Evolutionary conservation across 2,113 vertebrate species (phyloP).

Genomic region (Porphyrio hochstetteri): DNA sequence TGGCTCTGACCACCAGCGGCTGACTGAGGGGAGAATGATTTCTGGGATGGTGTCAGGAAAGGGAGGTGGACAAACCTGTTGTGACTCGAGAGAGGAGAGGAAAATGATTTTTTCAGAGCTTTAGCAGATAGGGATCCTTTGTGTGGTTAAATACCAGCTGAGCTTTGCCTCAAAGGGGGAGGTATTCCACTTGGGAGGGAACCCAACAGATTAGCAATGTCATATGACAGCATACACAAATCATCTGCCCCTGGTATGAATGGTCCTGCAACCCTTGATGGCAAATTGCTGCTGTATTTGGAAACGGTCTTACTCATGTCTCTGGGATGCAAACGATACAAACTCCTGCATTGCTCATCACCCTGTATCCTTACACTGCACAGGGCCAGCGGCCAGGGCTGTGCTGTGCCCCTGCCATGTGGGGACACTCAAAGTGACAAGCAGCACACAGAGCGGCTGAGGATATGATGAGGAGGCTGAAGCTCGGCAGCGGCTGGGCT

Average conservation of each 20-base stretch:
- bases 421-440: background rate
- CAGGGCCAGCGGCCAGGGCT: background rate
- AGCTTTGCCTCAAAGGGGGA: background rate
- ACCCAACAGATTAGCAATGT: background rate
- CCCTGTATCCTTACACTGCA: accelerated
- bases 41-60: background rate
- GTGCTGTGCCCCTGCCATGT: background rate
- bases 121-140: background rate
- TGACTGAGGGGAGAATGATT: background rate
- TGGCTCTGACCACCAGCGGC: background rate
- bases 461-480: background rate
- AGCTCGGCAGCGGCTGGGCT: background rate
- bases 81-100: background rate
- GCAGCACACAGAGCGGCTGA: accelerated
- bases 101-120: background rate
- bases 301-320: background rate
- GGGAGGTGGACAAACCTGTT: background rate
- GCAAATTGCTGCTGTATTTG: background rate
- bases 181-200: background rate
- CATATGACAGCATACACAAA: background rate
- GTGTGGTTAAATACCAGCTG: background rate
- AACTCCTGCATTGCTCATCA: background rate
- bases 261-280: background rate
- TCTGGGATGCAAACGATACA: background rate
- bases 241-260: background rate